A percentile compares a stretch with the other conserved stretches of the same genome.
phyloP scores from a whole-genome alignment of 1,140 invertebrate species.

The Gonioctena quinquepunctata region DNA sequence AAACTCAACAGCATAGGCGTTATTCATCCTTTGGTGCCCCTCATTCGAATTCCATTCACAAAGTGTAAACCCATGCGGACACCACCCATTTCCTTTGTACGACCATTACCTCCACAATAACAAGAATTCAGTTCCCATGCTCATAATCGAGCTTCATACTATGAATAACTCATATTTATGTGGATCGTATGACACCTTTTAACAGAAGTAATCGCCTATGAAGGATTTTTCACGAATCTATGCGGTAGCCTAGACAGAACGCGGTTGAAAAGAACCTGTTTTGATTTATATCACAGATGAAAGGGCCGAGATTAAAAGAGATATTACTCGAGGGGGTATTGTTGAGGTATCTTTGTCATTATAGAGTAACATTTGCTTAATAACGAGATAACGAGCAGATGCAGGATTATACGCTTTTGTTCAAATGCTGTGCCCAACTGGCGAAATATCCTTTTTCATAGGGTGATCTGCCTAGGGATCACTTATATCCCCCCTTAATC shows the following conservation, averaged over 20 bases:
- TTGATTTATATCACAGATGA: not conserved
- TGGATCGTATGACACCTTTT: not conserved
- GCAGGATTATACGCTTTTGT: too few species aligned
- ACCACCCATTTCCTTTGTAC: constrained; percentile 1
- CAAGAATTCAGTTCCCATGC: not conserved
- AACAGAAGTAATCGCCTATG: not conserved
- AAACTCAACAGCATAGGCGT: too few species aligned
- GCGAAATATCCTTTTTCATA: too few species aligned
- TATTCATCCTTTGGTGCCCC: not conserved
- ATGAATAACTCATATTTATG: not conserved
- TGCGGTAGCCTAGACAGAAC: not conserved
- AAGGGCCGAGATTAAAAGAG: too few species aligned
- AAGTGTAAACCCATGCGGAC: not conserved
- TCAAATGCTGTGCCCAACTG: too few species aligned
- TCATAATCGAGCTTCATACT: not conserved
- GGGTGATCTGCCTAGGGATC: too few species aligned
- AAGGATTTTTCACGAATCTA: not conserved
- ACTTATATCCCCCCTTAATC: too few species aligned
- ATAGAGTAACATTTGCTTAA: too few species aligned
- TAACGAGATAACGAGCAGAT: too few species aligned
- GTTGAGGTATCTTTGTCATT: too few species aligned
- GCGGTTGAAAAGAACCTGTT: not conserved
- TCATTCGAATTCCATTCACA: not conserved
- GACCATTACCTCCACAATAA: not conserved
- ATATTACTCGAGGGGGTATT: too few species aligned